phyloP scores from a whole-genome alignment of 2,113 vertebrate genomes.

The Glaucomys volans region DNA sequence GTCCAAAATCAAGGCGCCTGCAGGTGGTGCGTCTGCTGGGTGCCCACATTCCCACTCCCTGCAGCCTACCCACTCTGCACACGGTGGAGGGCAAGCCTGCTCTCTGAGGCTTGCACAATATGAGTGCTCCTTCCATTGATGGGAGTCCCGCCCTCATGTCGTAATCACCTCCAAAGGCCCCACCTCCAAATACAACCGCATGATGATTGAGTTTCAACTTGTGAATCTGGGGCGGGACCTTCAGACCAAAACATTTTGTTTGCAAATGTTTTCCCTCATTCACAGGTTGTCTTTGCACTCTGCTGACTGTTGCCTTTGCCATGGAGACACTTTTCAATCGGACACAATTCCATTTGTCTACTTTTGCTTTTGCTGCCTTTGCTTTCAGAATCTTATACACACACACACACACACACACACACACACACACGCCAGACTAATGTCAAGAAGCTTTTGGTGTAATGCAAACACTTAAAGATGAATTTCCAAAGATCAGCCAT shows the following conservation, averaged over 20 bases:
- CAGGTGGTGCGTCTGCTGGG: neutral
- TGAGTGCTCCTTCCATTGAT: neutral
- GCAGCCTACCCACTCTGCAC: no score
- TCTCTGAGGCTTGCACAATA: no score
- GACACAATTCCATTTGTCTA: neutral
- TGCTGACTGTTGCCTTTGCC: neutral
- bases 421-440: no score
- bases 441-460: neutral
- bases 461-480: neutral
- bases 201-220: neutral
- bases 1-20: neutral
- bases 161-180: neutral
- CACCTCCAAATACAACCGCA: neutral
- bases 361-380: neutral
- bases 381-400: neutral
- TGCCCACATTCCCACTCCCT: no score
- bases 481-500: neutral
- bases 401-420: no score
- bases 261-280: neutral
- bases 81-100: no score
- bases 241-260: neutral
- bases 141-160: neutral
- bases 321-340: neutral
- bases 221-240: no score
- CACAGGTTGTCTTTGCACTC: neutral